Conservation (phyloP, 2,888 invertebrate species). For the Arenicola marina region DNA sequence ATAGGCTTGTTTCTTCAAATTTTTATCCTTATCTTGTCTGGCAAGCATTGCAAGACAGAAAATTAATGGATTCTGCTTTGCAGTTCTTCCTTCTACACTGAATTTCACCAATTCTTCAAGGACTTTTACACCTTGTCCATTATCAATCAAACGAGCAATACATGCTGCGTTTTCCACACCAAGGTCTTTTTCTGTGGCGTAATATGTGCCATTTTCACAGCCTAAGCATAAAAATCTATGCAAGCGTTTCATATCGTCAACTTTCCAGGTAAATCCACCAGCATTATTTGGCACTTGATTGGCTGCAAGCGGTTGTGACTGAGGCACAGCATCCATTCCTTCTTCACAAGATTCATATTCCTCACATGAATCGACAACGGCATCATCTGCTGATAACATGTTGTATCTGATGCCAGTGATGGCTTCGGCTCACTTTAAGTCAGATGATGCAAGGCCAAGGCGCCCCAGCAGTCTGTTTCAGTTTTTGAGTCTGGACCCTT, state of each 20-base stretch:
- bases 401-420: too few species aligned
- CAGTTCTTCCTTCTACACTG: conserved; percentile 57
- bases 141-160: conserved; percentile 50
- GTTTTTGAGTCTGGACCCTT: too few species aligned
- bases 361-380: too few species aligned
- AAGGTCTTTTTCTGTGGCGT: conserved; percentile 45
- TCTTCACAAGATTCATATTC: background rate
- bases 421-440: too few species aligned
- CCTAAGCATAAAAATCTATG: conserved; percentile 59
- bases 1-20: conserved; percentile 62
- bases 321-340: background rate
- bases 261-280: conserved; percentile 53
- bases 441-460: too few species aligned
- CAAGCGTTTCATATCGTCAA: conserved; percentile 53
- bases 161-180: conserved; percentile 51
- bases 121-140: conserved; percentile 49
- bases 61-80: conserved; percentile 63
- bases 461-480: too few species aligned
- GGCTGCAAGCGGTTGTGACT: background rate
- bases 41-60: conserved; percentile 71
- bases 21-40: conserved; percentile 55
- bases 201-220: conserved; percentile 52
- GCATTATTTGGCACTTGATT: conserved; percentile 32
- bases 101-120: conserved; percentile 50
- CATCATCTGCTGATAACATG: too few species aligned